Conservation (phyloP, 2,113 vertebrate species). For the Globicephala melas region DNA sequence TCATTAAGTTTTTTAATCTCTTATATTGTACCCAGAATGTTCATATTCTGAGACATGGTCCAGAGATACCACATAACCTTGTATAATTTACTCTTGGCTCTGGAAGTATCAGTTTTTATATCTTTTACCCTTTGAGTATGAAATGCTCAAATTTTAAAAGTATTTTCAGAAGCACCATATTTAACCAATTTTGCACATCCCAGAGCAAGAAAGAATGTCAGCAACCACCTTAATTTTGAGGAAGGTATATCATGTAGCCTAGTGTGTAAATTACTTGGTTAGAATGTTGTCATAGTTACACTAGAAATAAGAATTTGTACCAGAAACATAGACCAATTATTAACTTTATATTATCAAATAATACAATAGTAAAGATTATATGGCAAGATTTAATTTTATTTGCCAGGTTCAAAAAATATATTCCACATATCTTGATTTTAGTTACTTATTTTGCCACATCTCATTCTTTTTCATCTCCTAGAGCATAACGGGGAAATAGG, state of each 20-base stretch:
- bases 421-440: not conserved
- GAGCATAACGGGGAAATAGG: not conserved
- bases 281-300: not conserved
- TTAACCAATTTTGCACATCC: not conserved
- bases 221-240: not conserved
- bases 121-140: not conserved
- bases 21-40: not conserved
- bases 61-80: not conserved
- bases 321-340: not conserved
- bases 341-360: not conserved
- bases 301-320: not conserved
- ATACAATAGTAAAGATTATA: not conserved
- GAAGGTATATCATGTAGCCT: not conserved
- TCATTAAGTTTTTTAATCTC: not conserved
- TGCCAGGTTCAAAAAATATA: not conserved
- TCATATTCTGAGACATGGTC: not conserved
- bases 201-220: not conserved
- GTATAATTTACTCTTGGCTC: not conserved
- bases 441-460: not conserved
- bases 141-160: not conserved
- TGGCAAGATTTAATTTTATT: not conserved
- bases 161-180: not conserved
- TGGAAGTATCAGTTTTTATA: not conserved
- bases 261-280: not conserved
- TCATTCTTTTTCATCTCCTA: not conserved